Evolutionary conservation across 2,113 vertebrate genomes (phyloP).

Genomic region (Pseudorectes ferrugineus): DNA sequence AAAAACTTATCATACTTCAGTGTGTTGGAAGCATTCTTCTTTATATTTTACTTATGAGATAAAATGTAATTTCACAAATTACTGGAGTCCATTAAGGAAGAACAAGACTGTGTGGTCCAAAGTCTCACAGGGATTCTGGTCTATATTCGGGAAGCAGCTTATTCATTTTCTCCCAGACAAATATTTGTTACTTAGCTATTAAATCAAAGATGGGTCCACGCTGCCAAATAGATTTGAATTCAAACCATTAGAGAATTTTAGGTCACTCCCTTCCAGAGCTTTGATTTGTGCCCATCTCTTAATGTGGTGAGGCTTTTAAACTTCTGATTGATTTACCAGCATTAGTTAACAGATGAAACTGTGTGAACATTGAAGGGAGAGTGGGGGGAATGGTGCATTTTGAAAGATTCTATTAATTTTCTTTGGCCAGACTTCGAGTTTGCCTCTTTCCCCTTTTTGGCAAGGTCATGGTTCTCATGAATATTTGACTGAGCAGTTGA

Average conservation of each 20-base stretch:
- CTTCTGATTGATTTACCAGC: not conserved
- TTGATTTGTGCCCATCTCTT: constrained; percentile 12
- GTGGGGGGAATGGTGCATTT: not conserved
- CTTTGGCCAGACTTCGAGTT: not conserved
- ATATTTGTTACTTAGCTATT: constrained; percentile 32
- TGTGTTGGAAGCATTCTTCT: not conserved
- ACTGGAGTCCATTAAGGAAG: constrained; percentile 20
- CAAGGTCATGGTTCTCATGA: not conserved
- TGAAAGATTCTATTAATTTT: not conserved
- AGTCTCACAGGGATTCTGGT: constrained; percentile 45
- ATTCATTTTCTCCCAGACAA: constrained; percentile 37
- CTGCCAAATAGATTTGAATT: constrained; percentile 34
- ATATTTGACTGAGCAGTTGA: not conserved
- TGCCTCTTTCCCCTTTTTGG: not conserved
- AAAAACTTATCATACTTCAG: not conserved
- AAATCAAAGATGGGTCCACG: not conserved
- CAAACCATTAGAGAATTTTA: not conserved
- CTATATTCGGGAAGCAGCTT: constrained; percentile 39
- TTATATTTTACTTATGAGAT: constrained; percentile 5
- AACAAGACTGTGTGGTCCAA: constrained; percentile 38
- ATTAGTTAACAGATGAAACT: not conserved
- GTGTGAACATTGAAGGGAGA: not conserved
- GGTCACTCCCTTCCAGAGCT: not conserved
- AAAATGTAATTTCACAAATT: constrained; percentile 44
- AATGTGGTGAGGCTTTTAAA: not conserved